A percentile compares a stretch with the other conserved stretches of the same genome.
These are phyloP conservation scores for Eupithecia inturbata DNA, from an alignment of 2,888 invertebrate genomes.

Conservation along the genomic window DNA sequence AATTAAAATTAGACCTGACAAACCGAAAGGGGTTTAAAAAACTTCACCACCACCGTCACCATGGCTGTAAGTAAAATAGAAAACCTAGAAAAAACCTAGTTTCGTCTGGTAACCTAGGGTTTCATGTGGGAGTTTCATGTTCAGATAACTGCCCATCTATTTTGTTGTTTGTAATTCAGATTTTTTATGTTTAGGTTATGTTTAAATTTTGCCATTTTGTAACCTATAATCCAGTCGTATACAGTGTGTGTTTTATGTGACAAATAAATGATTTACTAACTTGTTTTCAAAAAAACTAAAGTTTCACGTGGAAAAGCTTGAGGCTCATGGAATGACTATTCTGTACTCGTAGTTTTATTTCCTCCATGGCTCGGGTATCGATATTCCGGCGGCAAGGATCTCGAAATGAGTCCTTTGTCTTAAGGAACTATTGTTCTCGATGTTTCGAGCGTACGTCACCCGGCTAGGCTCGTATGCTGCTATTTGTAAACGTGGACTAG, in stretches of 20 bases:
- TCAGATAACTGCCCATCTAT: too few relatives aligned
- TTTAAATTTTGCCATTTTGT: too few relatives aligned
- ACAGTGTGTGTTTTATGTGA: too few relatives aligned
- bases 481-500: slow-evolving; percentile 7
- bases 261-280: too few relatives aligned
- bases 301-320: not conserved
- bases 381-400: slow-evolving; percentile 45
- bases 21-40: not conserved
- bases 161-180: too few relatives aligned
- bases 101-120: not conserved
- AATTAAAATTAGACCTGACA: not conserved
- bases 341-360: not conserved
- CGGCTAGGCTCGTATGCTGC: slow-evolving; percentile 11
- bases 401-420: slow-evolving; percentile 61
- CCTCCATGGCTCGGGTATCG: slow-evolving; percentile 35
- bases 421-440: slow-evolving; percentile 50
- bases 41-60: too few relatives aligned
- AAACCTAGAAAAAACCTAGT: too few relatives aligned
- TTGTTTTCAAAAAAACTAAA: not conserved
- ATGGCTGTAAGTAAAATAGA: too few relatives aligned
- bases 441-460: slow-evolving; percentile 35
- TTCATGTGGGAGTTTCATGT: not conserved
- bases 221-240: too few relatives aligned
- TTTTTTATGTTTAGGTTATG: too few relatives aligned
- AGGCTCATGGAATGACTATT: not conserved